These are phyloP conservation scores for Palaemon carinicauda DNA, from an alignment of 1,140 invertebrate genomes.

Conservation along the genomic window DNA sequence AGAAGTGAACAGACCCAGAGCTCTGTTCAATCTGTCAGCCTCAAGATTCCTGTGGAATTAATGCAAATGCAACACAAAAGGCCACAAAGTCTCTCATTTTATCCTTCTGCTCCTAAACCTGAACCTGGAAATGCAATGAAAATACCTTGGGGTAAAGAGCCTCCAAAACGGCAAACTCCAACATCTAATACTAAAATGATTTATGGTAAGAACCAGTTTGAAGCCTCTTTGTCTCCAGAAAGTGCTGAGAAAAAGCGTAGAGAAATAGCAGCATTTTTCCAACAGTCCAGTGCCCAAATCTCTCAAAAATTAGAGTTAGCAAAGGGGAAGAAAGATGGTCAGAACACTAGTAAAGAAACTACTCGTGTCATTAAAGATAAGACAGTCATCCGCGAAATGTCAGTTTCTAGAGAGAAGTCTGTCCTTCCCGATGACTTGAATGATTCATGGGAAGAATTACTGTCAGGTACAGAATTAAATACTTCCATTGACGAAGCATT, in stretches of 20 bases:
- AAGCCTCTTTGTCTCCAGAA: slow-evolving; percentile 78
- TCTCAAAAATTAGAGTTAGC: slow-evolving; percentile 32
- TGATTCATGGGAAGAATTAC: slow-evolving; percentile 42
- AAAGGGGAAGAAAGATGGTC: background rate
- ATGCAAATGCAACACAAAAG: slow-evolving; percentile 61
- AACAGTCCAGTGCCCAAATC: slow-evolving; percentile 36
- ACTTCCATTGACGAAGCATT: slow-evolving; percentile 35
- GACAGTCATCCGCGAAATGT: background rate
- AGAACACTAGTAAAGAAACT: background rate
- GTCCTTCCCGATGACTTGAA: background rate
- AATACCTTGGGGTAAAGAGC: slow-evolving; percentile 41
- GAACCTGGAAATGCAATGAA: slow-evolving; percentile 73
- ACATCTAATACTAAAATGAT: slow-evolving; percentile 33
- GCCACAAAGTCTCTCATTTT: slow-evolving; percentile 62
- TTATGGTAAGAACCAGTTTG: slow-evolving; percentile 76
- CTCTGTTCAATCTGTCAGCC: slow-evolving; percentile 43
- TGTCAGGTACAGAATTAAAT: slow-evolving; percentile 17
- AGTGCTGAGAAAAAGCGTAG: slow-evolving; percentile 77
- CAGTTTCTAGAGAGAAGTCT: background rate
- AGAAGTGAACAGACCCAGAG: slow-evolving; percentile 37
- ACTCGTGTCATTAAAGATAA: background rate
- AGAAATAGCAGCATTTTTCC: slow-evolving; percentile 82
- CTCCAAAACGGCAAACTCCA: slow-evolving; percentile 44
- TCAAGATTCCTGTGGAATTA: slow-evolving; percentile 66
- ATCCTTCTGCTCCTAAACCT: slow-evolving; percentile 71